These are phyloP conservation scores for Nebria salina DNA, from an alignment of 2,888 invertebrate species.

Conservation along the genomic window DNA sequence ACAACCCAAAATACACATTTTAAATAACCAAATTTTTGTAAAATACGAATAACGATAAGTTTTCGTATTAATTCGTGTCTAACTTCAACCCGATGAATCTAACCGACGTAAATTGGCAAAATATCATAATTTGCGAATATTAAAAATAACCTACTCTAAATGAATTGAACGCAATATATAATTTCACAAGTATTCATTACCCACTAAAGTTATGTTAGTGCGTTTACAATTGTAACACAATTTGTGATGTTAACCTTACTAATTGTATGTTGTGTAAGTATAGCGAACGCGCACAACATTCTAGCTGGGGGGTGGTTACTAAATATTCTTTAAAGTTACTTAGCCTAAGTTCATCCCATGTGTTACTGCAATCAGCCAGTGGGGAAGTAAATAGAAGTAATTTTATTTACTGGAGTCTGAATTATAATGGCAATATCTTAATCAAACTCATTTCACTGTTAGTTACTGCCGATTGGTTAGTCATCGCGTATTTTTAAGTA, in stretches of 20 bases:
- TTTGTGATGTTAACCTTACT: not conserved
- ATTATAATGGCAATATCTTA: constrained; percentile 37
- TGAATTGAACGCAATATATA: not conserved
- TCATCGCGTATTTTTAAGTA: not conserved
- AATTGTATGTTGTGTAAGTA: not conserved
- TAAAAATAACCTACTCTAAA: not conserved
- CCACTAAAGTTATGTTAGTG: not conserved
- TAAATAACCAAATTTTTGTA: not conserved
- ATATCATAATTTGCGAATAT: not conserved
- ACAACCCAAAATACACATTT: too few species aligned
- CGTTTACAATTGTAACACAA: not conserved
- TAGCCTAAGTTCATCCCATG: constrained; percentile 19
- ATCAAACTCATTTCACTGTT: constrained; percentile 39
- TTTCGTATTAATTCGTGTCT: not conserved
- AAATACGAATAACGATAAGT: not conserved
- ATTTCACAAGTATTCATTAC: not conserved
- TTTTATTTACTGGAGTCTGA: constrained; percentile 42
- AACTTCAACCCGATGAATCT: not conserved
- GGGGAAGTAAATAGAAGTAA: constrained; percentile 37
- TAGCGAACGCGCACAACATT: not conserved
- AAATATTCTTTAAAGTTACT: constrained; percentile 15
- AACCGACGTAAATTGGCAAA: not conserved
- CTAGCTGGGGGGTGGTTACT: not conserved
- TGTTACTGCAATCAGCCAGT: constrained; percentile 40
- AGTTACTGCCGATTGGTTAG: constrained; percentile 5